Evolutionary conservation across 1,140 invertebrate species (phyloP).

Genomic region (Drosophila ohnishii): DNA sequence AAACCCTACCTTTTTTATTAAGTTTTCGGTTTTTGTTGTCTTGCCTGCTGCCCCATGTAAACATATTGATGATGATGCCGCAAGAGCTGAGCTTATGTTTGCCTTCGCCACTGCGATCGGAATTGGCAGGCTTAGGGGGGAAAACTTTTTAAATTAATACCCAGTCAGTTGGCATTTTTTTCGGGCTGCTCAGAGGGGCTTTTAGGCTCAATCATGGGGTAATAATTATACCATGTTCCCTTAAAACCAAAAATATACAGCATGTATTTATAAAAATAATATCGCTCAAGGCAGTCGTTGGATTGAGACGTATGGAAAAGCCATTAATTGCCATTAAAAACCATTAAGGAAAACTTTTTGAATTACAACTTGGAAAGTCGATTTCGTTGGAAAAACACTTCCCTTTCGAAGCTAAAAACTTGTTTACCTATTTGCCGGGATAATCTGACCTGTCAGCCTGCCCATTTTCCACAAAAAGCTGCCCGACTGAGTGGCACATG

Average conservation of each 20-base stretch:
- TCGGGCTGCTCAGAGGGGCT: not conserved
- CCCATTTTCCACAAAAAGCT: conserved; percentile 5
- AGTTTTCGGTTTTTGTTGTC: conserved; percentile 11
- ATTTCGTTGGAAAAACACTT: conserved; percentile 16
- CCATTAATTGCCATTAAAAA: conserved; percentile 13
- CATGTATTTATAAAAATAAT: not conserved
- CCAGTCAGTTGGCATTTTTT: conserved; percentile 7
- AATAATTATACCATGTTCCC: not conserved
- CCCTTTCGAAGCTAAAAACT: not conserved
- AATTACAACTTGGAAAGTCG: conserved; percentile 14
- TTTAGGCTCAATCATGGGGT: not conserved
- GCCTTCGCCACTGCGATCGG: conserved; percentile 27
- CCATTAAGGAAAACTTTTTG: conserved; percentile 1
- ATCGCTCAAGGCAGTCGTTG: not conserved
- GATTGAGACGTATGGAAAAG: not conserved
- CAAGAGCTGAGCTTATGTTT: conserved; percentile 46
- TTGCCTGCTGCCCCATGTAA: conserved; percentile 26
- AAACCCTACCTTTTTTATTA: conserved; percentile 39
- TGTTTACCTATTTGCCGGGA: conserved; percentile 41
- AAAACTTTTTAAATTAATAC: conserved; percentile 39
- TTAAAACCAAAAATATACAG: not conserved
- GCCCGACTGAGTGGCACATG: conserved; percentile 46
- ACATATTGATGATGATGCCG: conserved; percentile 43
- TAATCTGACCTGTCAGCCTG: conserved; percentile 31
- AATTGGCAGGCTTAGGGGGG: conserved; percentile 23